Percentiles rank a stretch among this genome's conserved stretches.
Evolutionary conservation across 2,888 invertebrate species (phyloP).

Genomic region (Globia sparganii): DNA sequence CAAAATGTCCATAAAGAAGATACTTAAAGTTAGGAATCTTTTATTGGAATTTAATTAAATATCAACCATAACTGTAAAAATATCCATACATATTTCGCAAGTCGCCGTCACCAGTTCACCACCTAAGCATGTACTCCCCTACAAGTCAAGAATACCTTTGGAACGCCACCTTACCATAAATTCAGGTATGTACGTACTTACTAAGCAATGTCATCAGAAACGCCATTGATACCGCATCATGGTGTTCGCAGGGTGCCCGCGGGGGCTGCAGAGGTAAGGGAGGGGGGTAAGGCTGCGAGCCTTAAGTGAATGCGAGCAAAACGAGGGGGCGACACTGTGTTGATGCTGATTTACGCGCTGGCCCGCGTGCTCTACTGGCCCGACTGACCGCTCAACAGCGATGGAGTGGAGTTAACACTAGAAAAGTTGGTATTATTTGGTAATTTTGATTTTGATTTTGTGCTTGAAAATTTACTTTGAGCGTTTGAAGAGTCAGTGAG

Average conservation of each 20-base stretch:
- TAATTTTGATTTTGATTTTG: background rate
- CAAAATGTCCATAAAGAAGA: background rate
- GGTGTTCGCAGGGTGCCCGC: constrained; percentile 41
- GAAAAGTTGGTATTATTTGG: background rate
- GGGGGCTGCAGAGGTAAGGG: constrained; percentile 19
- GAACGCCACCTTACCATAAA: constrained; percentile 22
- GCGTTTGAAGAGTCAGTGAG: background rate
- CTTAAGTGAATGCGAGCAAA: constrained; percentile 84
- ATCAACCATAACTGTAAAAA: background rate
- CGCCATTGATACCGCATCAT: constrained; percentile 60
- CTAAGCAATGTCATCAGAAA: constrained; percentile 56
- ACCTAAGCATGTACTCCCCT: background rate
- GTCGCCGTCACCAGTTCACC: background rate
- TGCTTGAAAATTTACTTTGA: background rate
- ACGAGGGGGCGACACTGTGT: constrained; percentile 84
- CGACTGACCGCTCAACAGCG: constrained; percentile 64
- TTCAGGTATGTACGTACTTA: constrained; percentile 35
- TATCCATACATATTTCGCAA: background rate
- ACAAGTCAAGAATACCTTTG: constrained; percentile 7
- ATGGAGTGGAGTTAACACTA: constrained; percentile 68
- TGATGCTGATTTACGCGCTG: constrained; percentile 88
- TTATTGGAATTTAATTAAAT: background rate
- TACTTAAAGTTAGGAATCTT: background rate
- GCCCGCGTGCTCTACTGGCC: constrained; percentile 87
- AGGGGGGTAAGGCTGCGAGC: constrained; percentile 52